These are phyloP conservation scores for Erannis defoliaria DNA, from an alignment of 2,888 invertebrate genomes.

Conservation along the genomic window DNA sequence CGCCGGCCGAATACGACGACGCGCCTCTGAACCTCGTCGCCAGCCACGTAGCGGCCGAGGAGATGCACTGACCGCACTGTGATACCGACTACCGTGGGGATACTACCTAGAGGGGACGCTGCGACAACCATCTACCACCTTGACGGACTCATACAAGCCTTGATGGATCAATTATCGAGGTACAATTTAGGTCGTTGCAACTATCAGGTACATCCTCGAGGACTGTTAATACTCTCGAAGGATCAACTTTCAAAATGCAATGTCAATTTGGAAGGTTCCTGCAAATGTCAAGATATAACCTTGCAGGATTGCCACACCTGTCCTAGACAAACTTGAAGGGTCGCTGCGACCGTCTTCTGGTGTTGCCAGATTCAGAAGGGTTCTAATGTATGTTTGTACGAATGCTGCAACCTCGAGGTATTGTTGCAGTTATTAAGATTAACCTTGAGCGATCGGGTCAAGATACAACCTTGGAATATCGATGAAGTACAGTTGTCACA, in stretches of 20 bases:
- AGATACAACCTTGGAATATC: constrained; percentile 1
- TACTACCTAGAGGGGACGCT: constrained; percentile 8
- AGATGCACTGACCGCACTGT: constrained; percentile 80
- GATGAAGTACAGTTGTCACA: constrained; percentile 8
- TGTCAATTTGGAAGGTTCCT: background rate
- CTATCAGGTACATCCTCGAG: background rate
- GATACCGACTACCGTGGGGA: constrained; percentile 46
- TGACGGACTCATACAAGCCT: background rate
- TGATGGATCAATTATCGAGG: constrained; percentile 15
- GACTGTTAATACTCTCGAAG: no score
- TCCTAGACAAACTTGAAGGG: background rate
- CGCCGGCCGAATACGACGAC: constrained; percentile 84
- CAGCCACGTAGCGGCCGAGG: constrained; percentile 89
- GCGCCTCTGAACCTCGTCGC: constrained; percentile 90
- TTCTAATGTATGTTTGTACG: no score
- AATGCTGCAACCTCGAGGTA: background rate
- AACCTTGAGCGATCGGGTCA: background rate
- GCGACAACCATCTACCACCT: constrained; percentile 1
- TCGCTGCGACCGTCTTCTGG: background rate
- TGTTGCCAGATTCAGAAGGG: background rate
- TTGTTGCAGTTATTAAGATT: background rate
- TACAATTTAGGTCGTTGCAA: constrained; percentile 2
- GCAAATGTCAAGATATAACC: background rate
- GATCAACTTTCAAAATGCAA: background rate
- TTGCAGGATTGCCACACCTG: background rate